Percentiles rank a stretch among this genome's conserved stretches.
Conservation (phyloP, 2,888 invertebrate genomes). For the Lasius fuliginosus region DNA sequence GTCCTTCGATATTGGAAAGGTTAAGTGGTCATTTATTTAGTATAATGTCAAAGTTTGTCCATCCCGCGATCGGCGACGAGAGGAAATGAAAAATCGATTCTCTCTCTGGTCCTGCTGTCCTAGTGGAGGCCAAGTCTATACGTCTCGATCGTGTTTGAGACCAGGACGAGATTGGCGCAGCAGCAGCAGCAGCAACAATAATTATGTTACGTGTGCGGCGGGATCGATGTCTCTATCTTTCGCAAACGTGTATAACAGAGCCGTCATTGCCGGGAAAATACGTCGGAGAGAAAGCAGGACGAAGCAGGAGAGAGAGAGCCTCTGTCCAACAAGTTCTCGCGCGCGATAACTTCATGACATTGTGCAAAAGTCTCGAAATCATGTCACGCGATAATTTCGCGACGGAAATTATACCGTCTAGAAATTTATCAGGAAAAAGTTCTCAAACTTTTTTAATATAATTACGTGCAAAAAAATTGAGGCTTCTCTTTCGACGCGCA, state of each 20-base stretch:
- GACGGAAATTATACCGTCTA: not conserved
- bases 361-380: not conserved
- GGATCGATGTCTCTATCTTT: conserved; percentile 67
- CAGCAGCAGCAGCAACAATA: conserved; percentile 56
- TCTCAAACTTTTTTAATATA: not conserved
- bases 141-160: not conserved
- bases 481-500: not conserved
- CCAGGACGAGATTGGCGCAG: conserved; percentile 51
- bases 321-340: conserved; percentile 19
- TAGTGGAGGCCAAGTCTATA: not conserved
- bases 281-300: conserved; percentile 62
- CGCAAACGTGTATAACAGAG: conserved; percentile 43
- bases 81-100: conserved; percentile 59
- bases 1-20: not conserved
- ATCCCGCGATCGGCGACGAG: conserved; percentile 1
- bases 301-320: conserved; percentile 32
- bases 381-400: not conserved
- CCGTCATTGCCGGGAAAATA: conserved; percentile 23
- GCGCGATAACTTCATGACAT: not conserved
- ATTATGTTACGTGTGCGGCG: conserved; percentile 61
- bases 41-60: conserved; percentile 29
- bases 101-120: not conserved
- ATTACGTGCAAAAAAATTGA: not conserved
- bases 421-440: not conserved
- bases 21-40: not conserved